Percentiles rank a stretch among this genome's conserved stretches.
These are phyloP conservation scores for Simalia tracyae DNA, from an alignment of 2,797 vertebrate genomes.

Conservation along the genomic window DNA sequence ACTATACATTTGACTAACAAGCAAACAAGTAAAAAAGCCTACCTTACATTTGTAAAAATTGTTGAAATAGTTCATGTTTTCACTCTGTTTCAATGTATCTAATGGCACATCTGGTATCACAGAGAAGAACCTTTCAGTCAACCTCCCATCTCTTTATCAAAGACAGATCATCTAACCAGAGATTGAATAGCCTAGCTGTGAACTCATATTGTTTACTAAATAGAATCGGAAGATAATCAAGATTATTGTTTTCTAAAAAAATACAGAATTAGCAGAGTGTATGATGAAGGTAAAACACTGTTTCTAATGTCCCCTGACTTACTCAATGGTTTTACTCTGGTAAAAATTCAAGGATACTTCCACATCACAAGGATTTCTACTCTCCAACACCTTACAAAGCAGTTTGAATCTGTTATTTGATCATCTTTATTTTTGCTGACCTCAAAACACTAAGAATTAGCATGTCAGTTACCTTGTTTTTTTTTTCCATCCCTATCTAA, in stretches of 20 bases:
- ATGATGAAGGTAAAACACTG: not conserved
- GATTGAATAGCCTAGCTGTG: not conserved
- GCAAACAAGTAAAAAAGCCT: not conserved
- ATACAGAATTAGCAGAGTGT: not conserved
- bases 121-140: not conserved
- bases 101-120: not conserved
- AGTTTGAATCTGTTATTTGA: too few relatives aligned
- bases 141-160: not conserved
- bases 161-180: not conserved
- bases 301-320: not conserved
- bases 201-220: not conserved
- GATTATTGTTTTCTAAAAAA: not conserved
- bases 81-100: not conserved
- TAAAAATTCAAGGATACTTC: too few relatives aligned
- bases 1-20: not conserved
- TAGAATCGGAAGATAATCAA: not conserved
- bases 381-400: too few relatives aligned
- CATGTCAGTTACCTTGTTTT: not conserved
- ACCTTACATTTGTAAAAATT: not conserved
- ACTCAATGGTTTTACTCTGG: not conserved
- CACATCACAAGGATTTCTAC: too few relatives aligned
- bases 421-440: too few relatives aligned
- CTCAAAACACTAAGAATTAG: not conserved
- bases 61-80: not conserved
- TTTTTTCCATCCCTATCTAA: not conserved